Base-by-base conservation (phyloP, 1,140 invertebrate genomes). In the Melanaphis sacchari region DNA sequence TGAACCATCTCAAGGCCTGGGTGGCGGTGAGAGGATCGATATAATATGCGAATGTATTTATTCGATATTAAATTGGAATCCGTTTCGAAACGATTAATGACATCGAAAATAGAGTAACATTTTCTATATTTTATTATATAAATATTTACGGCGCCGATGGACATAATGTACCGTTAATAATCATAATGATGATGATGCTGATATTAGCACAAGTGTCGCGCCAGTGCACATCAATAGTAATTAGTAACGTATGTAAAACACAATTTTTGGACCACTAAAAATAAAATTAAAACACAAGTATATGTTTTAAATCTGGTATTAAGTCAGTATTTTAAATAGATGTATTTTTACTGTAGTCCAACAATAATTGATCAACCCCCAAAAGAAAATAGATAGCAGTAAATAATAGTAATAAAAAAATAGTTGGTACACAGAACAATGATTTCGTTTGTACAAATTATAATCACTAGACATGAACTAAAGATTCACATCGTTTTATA, bases 71-170 rank as follows among this genome's bases (percentile, higher is more conserved):
- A 84, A 84, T 84, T 9, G 43, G 76, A 49, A 84, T 82, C 38
- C n/a, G 24, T 92, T 92, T 92, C 91, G 91, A 92, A 92, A 92
- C 76, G 15, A 52, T 52, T 92, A 82, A 92, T 26, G 31, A 49
- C 41, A 84, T 49, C 76, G n/a, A 92, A 82, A 92, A 41, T 31
- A 26, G n/a, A 43, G 41, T 52, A 84, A 49, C 66, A 24, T 92
- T 92, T 41, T 84, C 91, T 40, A 59, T 15, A 40, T 90, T 40
- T 59, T 52, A 89, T 40, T 89, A 90, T 22, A 43, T 18, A 76
- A 76, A 76, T 76, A 40, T 40, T 18, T 36, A 11, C 6, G 46
- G n/a, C 49, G 2, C 85, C 36, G 38, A 38, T 54, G 21, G 31
- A 36, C 87, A 54, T 90, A 90, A 90, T 40, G 52, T 59, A 31